Conservation (phyloP, 1,140 invertebrate species). For the Drosophila chauvacae region DNA sequence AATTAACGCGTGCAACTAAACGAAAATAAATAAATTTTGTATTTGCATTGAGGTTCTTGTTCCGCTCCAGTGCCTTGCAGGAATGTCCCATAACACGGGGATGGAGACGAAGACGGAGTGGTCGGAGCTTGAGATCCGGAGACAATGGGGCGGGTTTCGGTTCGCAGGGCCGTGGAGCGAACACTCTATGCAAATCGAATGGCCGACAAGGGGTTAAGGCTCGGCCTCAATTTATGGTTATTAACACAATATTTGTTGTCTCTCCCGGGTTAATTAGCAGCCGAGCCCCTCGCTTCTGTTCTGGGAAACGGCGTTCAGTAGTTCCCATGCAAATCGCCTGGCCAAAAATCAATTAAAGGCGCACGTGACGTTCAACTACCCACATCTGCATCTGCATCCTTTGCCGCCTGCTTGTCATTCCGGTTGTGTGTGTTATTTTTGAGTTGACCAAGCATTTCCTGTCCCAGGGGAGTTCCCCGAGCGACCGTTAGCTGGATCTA, state of each 20-base stretch:
- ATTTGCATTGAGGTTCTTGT: conserved; percentile 65
- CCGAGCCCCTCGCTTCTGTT: conserved; percentile 41
- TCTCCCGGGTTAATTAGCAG: conserved; percentile 54
- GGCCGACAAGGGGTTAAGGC: conserved; percentile 61
- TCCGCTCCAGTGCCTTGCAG: conserved; percentile 54
- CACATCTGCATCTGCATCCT: conserved; percentile 59
- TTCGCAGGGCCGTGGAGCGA: conserved; percentile 35
- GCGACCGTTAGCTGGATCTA: conserved; percentile 55
- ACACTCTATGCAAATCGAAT: conserved; percentile 73
- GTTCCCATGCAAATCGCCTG: conserved; percentile 75
- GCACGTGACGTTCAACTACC: conserved; percentile 67
- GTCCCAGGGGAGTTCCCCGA: conserved; percentile 45
- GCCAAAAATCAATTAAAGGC: conserved; percentile 73
- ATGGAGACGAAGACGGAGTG: neutral
- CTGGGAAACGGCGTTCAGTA: conserved; percentile 31
- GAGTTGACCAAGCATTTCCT: conserved; percentile 64
- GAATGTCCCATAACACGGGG: conserved; percentile 47
- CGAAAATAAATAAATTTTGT: conserved; percentile 77
- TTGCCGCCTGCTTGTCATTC: conserved; percentile 34
- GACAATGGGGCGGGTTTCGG: conserved; percentile 74
- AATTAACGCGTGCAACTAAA: conserved; percentile 81
- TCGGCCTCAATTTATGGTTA: conserved; percentile 66
- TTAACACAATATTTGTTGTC: conserved; percentile 77
- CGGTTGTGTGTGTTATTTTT: conserved; percentile 27
- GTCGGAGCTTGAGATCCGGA: conserved; percentile 24